Evolutionary conservation across 2,797 vertebrate species (phyloP).

Genomic region (Meda fulgida): DNA sequence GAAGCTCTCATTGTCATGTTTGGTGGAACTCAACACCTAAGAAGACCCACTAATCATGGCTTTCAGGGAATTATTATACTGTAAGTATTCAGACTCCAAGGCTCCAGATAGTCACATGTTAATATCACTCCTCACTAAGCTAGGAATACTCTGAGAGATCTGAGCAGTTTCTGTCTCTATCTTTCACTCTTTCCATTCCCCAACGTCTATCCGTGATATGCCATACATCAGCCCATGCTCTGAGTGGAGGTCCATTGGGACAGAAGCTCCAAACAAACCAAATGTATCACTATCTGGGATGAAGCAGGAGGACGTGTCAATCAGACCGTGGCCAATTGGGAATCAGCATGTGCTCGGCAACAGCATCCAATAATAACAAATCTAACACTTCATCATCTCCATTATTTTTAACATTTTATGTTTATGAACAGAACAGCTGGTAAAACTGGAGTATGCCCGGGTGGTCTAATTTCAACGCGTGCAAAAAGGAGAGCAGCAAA

Average conservation of each 20-base stretch:
- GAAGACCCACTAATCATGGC: neutral
- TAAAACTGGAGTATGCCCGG: conserved; percentile 1
- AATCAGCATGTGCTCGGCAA: conserved; percentile 37
- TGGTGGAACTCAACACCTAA: neutral
- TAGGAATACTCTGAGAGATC: conserved; percentile 20
- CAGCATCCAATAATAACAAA: conserved; percentile 46
- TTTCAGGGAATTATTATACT: neutral
- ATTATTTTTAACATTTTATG: conserved; percentile 49
- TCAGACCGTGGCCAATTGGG: conserved; percentile 18
- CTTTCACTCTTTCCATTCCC: conserved; percentile 17
- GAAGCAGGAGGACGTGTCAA: conserved; percentile 43
- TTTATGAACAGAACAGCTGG: conserved; percentile 42
- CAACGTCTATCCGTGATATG: conserved; percentile 8
- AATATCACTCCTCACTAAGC: conserved; percentile 16
- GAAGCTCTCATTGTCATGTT: neutral
- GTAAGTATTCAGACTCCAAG: neutral
- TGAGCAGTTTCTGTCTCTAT: neutral
- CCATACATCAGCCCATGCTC: neutral
- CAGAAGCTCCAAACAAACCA: conserved; percentile 34
- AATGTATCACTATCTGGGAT: conserved; percentile 26
- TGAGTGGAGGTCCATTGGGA: conserved; percentile 22
- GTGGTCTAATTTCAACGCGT: neutral
- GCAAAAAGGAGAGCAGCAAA: neutral
- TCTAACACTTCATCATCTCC: conserved; percentile 43
- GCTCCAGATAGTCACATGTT: conserved; percentile 18